These are phyloP conservation scores for pig (Sus scrofa) DNA, from an alignment of 2,113 vertebrate species.

Conservation along the genomic window DNA sequence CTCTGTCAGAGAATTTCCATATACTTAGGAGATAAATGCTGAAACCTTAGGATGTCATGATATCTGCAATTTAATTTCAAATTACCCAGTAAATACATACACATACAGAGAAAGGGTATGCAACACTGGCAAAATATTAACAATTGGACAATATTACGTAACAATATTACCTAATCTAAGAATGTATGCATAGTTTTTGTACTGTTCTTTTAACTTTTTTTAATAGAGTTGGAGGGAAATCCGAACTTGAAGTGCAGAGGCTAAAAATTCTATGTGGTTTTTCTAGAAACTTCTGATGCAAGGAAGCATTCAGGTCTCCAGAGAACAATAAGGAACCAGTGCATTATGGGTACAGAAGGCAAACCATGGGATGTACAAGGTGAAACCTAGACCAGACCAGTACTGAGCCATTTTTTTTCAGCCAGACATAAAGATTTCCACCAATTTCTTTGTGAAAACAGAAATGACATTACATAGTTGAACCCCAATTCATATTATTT, in stretches of 20 bases:
- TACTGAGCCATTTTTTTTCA: background rate
- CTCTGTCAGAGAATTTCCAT: background rate
- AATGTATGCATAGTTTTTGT: background rate
- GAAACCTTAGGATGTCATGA: background rate
- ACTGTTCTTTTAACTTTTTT: conserved; percentile 29
- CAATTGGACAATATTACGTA: background rate
- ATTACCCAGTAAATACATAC: background rate
- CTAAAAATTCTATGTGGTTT: background rate
- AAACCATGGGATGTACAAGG: background rate
- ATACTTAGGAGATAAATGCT: background rate
- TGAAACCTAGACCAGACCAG: background rate
- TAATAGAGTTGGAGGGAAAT: background rate
- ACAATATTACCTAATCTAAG: too few species aligned
- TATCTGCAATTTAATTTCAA: conserved; percentile 20
- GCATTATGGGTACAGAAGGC: background rate
- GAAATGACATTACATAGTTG: background rate
- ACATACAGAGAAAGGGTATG: background rate
- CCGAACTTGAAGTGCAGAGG: background rate
- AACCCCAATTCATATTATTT: background rate
- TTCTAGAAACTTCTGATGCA: background rate
- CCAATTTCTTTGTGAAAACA: background rate
- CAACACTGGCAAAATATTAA: background rate
- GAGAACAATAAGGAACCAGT: background rate
- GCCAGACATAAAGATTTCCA: background rate
- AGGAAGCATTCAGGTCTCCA: background rate